Percentiles rank a stretch among this genome's conserved stretches.
Conservation (phyloP, 37 sponge, comb jelly and placozoan genomes). For the Bolinopsis microptera region DNA sequence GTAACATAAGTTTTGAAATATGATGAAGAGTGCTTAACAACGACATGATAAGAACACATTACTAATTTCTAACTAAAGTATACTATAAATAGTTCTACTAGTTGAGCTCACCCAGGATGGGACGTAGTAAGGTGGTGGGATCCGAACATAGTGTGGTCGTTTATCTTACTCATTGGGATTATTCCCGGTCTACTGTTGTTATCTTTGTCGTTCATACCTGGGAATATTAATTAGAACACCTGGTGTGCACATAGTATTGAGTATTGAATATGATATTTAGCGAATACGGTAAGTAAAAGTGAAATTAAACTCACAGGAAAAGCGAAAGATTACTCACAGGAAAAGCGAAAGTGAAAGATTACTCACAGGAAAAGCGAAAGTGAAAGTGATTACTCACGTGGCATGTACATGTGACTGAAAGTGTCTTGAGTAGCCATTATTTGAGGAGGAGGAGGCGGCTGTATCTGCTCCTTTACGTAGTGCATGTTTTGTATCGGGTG, state of each 20-base stretch:
- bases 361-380: not conserved
- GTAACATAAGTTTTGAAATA: too few species aligned
- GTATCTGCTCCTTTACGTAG: constrained; percentile 33
- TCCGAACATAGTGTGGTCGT: not conserved
- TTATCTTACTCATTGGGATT: constrained; percentile 66
- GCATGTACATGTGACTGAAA: constrained; percentile 65
- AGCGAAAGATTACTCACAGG: too few species aligned
- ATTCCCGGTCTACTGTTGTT: constrained; percentile 36
- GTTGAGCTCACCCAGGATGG: not conserved
- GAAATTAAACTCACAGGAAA: too few species aligned
- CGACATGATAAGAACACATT: too few species aligned
- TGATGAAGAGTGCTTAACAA: too few species aligned
- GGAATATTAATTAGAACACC: not conserved
- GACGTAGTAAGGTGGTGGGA: not conserved
- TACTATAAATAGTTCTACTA: too few species aligned
- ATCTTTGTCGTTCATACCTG: constrained; percentile 34
- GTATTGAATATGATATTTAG: too few species aligned
- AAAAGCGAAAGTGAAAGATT: too few species aligned
- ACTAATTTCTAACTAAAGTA: too few species aligned
- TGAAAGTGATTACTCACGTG: too few species aligned
- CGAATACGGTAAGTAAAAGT: too few species aligned
- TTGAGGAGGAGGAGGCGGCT: not conserved
- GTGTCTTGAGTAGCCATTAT: constrained; percentile 2
- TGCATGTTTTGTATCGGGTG: constrained; percentile 27
- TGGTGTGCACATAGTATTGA: too few species aligned